Percentiles rank a stretch among this genome's conserved stretches.
phyloP scores from a whole-genome alignment of 1,140 invertebrate species.

The Spodoptera frugiperda region DNA sequence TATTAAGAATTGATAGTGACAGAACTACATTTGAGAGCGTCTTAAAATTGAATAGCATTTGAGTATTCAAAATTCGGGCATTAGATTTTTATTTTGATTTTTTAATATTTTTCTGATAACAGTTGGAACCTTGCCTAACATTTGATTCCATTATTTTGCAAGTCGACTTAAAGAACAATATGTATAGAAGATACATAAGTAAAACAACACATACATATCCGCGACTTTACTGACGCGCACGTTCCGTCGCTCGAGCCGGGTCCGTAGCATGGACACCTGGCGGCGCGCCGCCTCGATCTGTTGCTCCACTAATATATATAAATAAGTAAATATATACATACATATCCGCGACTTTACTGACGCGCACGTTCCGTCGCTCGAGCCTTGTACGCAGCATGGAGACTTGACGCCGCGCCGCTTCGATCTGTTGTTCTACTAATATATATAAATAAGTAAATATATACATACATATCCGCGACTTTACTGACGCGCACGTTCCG shows the following conservation, averaged over 20 bases:
- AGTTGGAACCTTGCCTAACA: too few relatives aligned
- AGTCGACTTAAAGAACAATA: too few relatives aligned
- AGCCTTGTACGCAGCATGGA: slow-evolving; percentile 90
- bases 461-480: too few relatives aligned
- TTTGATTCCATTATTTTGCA: too few relatives aligned
- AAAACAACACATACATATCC: slow-evolving; percentile 95
- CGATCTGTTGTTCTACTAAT: slow-evolving; percentile 74
- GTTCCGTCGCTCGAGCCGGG: slow-evolving; percentile 94
- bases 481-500: too few relatives aligned
- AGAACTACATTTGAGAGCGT: too few relatives aligned
- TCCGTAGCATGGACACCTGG: slow-evolving; percentile 87
- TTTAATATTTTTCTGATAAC: too few relatives aligned
- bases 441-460: too few relatives aligned
- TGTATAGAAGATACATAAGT: background rate
- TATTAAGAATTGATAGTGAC: too few relatives aligned
- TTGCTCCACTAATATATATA: slow-evolving; percentile 64
- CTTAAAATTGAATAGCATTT: too few relatives aligned
- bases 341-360: slow-evolving; percentile 99
- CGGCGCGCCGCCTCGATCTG: slow-evolving; percentile 75
- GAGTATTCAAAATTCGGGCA: too few relatives aligned
- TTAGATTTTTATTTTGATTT: too few relatives aligned
- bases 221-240: slow-evolving; percentile 99
- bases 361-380: slow-evolving; percentile 96
- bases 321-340: slow-evolving; percentile 86
- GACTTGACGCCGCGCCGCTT: slow-evolving; percentile 72